phyloP scores from a whole-genome alignment of 2,113 vertebrate genomes.

The Choloepus hoffmanni region DNA sequence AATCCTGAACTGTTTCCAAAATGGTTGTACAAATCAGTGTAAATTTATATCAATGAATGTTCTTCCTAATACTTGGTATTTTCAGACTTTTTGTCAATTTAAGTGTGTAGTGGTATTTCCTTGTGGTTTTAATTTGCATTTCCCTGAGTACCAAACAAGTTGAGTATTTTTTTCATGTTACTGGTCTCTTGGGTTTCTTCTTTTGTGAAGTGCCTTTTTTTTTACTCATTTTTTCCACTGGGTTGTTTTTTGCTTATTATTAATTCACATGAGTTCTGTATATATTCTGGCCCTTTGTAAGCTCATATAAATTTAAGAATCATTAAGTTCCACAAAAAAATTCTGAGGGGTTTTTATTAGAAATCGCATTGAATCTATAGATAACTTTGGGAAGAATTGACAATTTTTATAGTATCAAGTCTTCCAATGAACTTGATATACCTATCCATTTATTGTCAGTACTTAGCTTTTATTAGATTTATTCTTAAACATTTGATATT shows the following conservation, averaged over 20 bases:
- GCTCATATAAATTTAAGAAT: neutral
- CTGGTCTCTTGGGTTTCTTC: slow-evolving; percentile 14
- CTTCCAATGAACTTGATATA: neutral
- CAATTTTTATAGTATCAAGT: neutral
- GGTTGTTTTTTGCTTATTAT: neutral
- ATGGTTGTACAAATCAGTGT: neutral
- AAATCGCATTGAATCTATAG: slow-evolving; percentile 19
- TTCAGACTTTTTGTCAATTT: neutral
- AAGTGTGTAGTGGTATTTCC: neutral
- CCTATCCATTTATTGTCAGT: neutral
- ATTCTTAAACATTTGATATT: slow-evolving; percentile 44
- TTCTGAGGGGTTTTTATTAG: slow-evolving; percentile 17
- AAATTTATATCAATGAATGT: neutral
- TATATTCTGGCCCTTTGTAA: neutral
- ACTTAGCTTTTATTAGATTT: slow-evolving; percentile 39
- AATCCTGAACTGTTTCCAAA: neutral
- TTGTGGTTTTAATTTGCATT: slow-evolving; percentile 36
- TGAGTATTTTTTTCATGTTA: neutral
- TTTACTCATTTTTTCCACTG: slow-evolving; percentile 23
- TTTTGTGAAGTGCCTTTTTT: slow-evolving; percentile 11
- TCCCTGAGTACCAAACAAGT: slow-evolving; percentile 2
- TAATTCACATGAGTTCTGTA: neutral
- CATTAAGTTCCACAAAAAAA: slow-evolving; percentile 21
- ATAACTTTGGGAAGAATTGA: slow-evolving; percentile 31
- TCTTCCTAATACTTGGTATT: slow-evolving; percentile 17